These are phyloP conservation scores for Drosophila pectinifera DNA, from an alignment of 1,140 invertebrate species.

Conservation along the genomic window DNA sequence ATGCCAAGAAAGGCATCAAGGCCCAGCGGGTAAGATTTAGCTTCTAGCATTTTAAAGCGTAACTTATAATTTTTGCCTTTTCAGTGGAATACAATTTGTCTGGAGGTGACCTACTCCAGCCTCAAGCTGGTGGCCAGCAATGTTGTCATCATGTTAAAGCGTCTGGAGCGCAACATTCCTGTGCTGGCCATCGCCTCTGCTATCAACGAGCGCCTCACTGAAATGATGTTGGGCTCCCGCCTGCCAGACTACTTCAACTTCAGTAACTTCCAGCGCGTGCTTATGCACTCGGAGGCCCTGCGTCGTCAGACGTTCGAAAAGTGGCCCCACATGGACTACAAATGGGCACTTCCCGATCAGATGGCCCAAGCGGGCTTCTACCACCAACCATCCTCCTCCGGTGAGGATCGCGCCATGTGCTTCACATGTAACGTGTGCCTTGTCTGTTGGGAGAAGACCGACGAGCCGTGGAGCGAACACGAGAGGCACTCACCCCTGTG, in stretches of 20 bases:
- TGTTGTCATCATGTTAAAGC: conserved; percentile 92
- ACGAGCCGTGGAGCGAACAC: conserved; percentile 98
- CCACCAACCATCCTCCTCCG: conserved; percentile 94
- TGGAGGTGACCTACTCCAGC: conserved; percentile 91
- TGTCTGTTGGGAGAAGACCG: conserved; percentile 97
- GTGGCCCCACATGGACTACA: conserved; percentile 99
- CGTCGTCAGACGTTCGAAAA: conserved; percentile 94
- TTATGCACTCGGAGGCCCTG: conserved; percentile 96
- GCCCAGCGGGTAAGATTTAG: conserved; percentile 89
- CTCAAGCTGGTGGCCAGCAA: conserved; percentile 91
- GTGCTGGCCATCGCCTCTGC: conserved; percentile 95
- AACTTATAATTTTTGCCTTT: conserved; percentile 48
- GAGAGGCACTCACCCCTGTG: conserved; percentile 96
- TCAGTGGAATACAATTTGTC: conserved; percentile 96
- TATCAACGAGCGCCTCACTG: conserved; percentile 93
- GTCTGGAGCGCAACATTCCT: conserved; percentile 92
- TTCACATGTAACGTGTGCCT: conserved; percentile 97
- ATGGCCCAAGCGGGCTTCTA: conserved; percentile 99
- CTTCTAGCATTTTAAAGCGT: not conserved
- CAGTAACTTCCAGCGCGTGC: conserved; percentile 86
- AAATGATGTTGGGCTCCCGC: conserved; percentile 87
- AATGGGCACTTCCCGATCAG: conserved; percentile 97
- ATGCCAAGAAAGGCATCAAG: conserved; percentile 92
- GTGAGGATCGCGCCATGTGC: conserved; percentile 97
- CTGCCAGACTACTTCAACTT: conserved; percentile 84